Base-by-base conservation (phyloP, 2,888 invertebrate genomes). In the Stenurella melanura region DNA sequence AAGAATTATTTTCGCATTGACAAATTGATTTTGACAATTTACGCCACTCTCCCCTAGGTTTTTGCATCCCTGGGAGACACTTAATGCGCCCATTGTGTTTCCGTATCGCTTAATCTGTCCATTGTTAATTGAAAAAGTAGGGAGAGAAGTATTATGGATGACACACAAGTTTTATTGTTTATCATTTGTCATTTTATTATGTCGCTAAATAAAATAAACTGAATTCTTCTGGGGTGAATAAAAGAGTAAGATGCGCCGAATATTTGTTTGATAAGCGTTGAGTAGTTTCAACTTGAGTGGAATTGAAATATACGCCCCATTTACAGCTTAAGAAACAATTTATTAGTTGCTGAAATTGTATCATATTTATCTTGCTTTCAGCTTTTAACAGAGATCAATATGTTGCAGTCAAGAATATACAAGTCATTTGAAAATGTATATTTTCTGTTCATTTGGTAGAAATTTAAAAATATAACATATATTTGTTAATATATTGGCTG, bases 61-160 rank as follows among this genome's bases (percentile, higher is more conserved):
- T 68, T 74, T 76, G 72, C 68, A 71, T 77, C 82, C 81, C 80
- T 79, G 71, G 71, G 78, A 82, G 83, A 82, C 82, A 81, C 83
- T 83, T 85, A 84, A 85, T 85, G 83, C 83, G 80, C 79, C 83
- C 81, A 85, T 86, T 86, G 85, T 86, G 81, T 81, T 80, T 80
- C 82, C 83, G 79, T 84, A 83, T 84, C 84, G 81, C 80, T 80
- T 85, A 84, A 84, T 85, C 84, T 83, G 82, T 76, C 81, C 82
- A 83, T 85, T 85, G 85, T 84, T 80, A 72, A 72, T 72, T 72
- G 71, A 72, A 72, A 72, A 54, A 60, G 34, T 60, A 60, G 61
- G 71, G 63, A 17, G 63, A 54, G 58, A 67, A 42, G 18, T n/a
- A 30, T n/a, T 17, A 61, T 21, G 38, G 54, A 63, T 61, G 72